These are phyloP conservation scores for Habrosyne pyritoides DNA, from an alignment of 2,888 invertebrate species.

Conservation along the genomic window DNA sequence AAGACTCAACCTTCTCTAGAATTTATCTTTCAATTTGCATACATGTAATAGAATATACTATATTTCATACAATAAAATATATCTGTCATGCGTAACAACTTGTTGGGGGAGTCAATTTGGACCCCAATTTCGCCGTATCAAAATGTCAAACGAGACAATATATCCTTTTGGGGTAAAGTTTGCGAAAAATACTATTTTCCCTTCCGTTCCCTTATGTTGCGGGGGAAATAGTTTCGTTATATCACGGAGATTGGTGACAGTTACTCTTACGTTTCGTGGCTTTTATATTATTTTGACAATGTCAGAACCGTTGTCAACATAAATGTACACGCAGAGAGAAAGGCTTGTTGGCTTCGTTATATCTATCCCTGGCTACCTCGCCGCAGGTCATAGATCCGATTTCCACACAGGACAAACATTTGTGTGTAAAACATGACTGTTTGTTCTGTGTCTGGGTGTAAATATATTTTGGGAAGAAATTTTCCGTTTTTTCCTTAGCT, in stretches of 20 bases:
- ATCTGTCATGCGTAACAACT: constrained; percentile 17
- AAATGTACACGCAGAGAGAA: too few relatives aligned
- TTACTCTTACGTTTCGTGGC: not conserved
- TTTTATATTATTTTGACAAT: not conserved
- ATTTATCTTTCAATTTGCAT: too few relatives aligned
- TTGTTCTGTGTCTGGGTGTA: too few relatives aligned
- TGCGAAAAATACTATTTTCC: not conserved
- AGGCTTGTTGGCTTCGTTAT: too few relatives aligned
- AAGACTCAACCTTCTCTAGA: too few relatives aligned
- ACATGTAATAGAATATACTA: not conserved
- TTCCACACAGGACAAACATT: too few relatives aligned
- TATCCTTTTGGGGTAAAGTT: constrained; percentile 10
- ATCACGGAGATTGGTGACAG: constrained; percentile 10
- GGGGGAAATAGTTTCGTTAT: not conserved
- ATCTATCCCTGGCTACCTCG: too few relatives aligned
- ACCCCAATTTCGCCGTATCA: constrained; percentile 23
- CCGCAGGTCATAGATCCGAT: too few relatives aligned
- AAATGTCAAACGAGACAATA: constrained; percentile 26
- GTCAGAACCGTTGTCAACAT: too few relatives aligned
- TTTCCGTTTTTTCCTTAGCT: too few relatives aligned
- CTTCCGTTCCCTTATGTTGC: not conserved
- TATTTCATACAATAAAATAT: constrained; percentile 14
- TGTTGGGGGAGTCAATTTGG: constrained; percentile 20
- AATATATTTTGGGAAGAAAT: too few relatives aligned
- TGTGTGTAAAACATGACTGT: too few relatives aligned